Base-by-base conservation (phyloP, 2,113 vertebrate genomes). In the Suncus etruscus region DNA sequence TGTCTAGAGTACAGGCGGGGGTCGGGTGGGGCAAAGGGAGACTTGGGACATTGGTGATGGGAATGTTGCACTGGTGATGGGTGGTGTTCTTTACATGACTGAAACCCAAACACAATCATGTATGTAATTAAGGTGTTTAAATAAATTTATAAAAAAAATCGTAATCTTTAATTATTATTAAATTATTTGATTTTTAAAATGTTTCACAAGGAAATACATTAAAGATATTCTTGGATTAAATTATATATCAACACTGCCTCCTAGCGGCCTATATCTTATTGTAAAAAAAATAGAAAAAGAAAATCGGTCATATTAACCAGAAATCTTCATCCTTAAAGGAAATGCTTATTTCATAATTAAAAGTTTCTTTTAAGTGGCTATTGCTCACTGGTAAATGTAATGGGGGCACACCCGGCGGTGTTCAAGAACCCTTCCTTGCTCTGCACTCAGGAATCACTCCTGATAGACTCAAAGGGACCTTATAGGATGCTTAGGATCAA, bases 171-270 rank as follows among this genome's bases (percentile, higher is more conserved):
- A 82, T 69, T 31, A 77, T 80, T 83, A 22, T 85, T 86, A 22
- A n/a, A 48, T 32, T 32, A 31, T 88, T 87, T 69, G 16, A 82
- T 74, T 78, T 91, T 1, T 6, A 72, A 69, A 88, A 50, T 73
- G 47, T 47, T 82, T 70, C 25, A 83, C 83, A 78, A 73, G 7
- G 8, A 89, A 50, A 25, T 48, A 20, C 2, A 27, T 0, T 29
- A 77, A 48, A 32, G 25, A 11, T 3, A 10, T 61, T 31, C 51
- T 70, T 83, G 78, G 87, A 73, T 58, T 66, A n/a, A 94, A 88
- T 9, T 81, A 0, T 85, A 79, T 78, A 86, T 91, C 92, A 91
- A 93, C 73, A 90, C 68, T 94, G 95, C 73, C 95, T 91, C 80
- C 89, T 91, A 80, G 86, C 83, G 94, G 86, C 79, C 27, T 11